Evolutionary conservation across 2,797 vertebrate genomes (phyloP), one percentile per base, ranked within the genome.

Genomic region (Novumbra hubbsi): DNA sequence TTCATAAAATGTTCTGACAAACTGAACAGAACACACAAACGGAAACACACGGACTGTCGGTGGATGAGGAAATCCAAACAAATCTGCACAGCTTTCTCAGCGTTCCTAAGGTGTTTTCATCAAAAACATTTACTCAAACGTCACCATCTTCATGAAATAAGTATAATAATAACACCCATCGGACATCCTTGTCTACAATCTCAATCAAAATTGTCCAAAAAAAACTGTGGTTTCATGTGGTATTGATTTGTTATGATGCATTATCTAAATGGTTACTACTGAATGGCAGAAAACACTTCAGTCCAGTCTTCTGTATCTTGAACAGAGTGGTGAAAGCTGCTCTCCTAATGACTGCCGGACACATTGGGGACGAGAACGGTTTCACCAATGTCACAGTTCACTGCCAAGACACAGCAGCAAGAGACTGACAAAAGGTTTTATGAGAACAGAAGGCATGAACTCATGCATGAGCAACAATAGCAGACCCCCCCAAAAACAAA

Each of bases 231-330:
- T n/a, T 65, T 55, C 24, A 52, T 45, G 7, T 69, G 28, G 55
- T 30, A 73, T 73, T 71, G 73, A 82, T 75, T 76, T 17, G 64
- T 19, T 17, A 7, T 73, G 55, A 77, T 77, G 80, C 64, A 48
- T 60, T 57, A 11, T 32, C 45, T 34, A 28, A 24, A 73, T 7
- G 49, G 48, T 66, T 38, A 7, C 34, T 38, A 12, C 11, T 1
- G 8, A 45, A 45, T 45, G 41, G 41, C 41, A 69, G 66, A 57
- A 15, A 74, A 69, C 76, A 8, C 49, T 69, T 69, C 41, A 74
- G n/a, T 5, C 14, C 30, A 24, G 71, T 63, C 15, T 34, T 34
- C 64, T 11, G 30, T 57, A 64, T 72, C 27, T 17, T 34, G 24
- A 66, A 16, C 38, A 69, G 65, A 60, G 21, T 1, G 30, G 11